A percentile compares a stretch with the other conserved stretches of the same genome.
Evolutionary conservation across 1,140 invertebrate genomes (phyloP).

Genomic region (Drepana arcuata): DNA sequence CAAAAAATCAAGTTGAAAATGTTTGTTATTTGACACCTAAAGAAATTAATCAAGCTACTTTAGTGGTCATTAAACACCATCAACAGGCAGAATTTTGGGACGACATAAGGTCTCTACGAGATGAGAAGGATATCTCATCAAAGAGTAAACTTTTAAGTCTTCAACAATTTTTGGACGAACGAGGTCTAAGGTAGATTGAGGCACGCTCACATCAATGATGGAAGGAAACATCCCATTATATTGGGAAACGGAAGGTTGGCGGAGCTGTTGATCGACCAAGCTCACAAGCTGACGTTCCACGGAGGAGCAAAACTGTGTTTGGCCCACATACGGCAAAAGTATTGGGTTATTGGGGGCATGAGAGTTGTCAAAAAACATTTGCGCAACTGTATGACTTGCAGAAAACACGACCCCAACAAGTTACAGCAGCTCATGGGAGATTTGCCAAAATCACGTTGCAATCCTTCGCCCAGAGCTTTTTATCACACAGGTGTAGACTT

Average conservation of each 20-base stretch:
- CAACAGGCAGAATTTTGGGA: background rate
- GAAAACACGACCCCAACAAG: constrained; percentile 9
- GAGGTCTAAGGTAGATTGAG: too few species aligned
- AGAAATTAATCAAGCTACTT: too few species aligned
- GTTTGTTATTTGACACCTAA: too few species aligned
- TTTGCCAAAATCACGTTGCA: constrained; percentile 17
- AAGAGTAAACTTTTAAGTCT: too few species aligned
- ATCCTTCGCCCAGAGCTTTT: constrained; percentile 18
- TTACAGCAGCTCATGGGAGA: constrained; percentile 28
- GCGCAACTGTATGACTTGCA: constrained; percentile 19
- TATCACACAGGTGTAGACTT: constrained; percentile 29
- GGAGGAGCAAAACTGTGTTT: constrained; percentile 24
- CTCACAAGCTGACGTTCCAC: constrained; percentile 29
- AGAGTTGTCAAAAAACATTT: constrained; percentile 8
- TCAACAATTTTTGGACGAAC: too few species aligned
- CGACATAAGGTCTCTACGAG: too few species aligned
- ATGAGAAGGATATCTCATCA: background rate
- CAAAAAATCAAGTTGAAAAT: too few species aligned
- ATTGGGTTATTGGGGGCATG: constrained; percentile 24
- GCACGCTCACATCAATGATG: background rate
- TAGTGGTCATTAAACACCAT: too few species aligned
- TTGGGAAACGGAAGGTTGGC: constrained; percentile 10
- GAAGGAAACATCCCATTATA: background rate
- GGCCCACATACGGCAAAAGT: constrained; percentile 16
- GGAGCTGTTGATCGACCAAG: constrained; percentile 21